These are phyloP conservation scores for Tretioscincus oriximinensis DNA, from an alignment of 2,113 vertebrate genomes.

Conservation along the genomic window DNA sequence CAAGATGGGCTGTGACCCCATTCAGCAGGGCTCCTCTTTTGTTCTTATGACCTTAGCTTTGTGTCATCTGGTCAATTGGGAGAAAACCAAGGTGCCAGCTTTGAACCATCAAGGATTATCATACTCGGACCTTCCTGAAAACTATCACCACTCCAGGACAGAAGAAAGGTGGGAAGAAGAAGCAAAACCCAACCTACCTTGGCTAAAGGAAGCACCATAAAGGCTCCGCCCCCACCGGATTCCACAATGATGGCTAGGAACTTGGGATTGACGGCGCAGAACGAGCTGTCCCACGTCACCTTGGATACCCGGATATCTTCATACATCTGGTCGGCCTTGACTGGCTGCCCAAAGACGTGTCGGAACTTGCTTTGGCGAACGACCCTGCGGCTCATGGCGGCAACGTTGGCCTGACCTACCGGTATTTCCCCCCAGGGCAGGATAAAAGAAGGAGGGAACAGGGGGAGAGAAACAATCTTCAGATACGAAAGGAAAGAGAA, in stretches of 20 bases:
- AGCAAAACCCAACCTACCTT: slow-evolving; percentile 79
- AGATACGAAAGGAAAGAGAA: too few species aligned
- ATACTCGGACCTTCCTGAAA: too few species aligned
- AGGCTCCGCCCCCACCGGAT: slow-evolving; percentile 91
- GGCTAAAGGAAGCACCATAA: slow-evolving; percentile 88
- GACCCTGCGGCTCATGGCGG: slow-evolving; percentile 93
- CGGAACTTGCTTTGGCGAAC: slow-evolving; percentile 98
- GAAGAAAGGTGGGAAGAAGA: fast-evolving
- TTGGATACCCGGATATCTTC: slow-evolving; percentile 98
- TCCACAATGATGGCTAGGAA: slow-evolving; percentile 96
- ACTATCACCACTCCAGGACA: background rate
- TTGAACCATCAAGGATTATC: too few species aligned
- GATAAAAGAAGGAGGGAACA: background rate
- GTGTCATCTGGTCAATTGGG: too few species aligned
- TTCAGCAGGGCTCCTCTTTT: too few species aligned
- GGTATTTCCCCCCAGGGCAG: background rate
- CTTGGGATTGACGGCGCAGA: slow-evolving; percentile 96
- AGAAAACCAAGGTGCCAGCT: too few species aligned
- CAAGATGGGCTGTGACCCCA: too few species aligned
- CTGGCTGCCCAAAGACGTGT: slow-evolving; percentile 93
- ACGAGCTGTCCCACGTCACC: slow-evolving; percentile 97
- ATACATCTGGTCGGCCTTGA: slow-evolving; percentile 92
- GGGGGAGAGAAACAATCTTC: background rate
- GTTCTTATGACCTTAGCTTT: too few species aligned
- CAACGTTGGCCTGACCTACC: background rate